phyloP scores from a whole-genome alignment of 2,888 invertebrate species.

The Glyphotaelius pellucidus region DNA sequence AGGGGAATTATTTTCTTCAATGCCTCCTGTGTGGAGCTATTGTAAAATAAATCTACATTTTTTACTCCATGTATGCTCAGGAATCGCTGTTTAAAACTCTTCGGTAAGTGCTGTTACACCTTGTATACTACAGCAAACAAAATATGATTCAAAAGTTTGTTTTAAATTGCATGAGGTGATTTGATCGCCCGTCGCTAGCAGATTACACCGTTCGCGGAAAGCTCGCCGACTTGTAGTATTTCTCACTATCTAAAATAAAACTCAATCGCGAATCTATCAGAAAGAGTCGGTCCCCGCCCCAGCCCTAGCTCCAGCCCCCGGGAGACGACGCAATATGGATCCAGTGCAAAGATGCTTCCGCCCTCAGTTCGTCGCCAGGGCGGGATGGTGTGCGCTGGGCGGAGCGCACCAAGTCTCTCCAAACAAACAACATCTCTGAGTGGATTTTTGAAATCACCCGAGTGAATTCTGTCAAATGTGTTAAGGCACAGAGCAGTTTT shows the following conservation, averaged over 20 bases:
- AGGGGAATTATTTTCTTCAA: too few species aligned
- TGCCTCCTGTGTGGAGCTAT: too few species aligned
- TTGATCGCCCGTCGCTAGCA: background rate
- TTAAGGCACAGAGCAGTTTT: background rate
- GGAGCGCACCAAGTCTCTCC: background rate
- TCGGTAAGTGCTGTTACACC: too few species aligned
- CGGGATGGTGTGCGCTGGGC: background rate
- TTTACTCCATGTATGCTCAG: too few species aligned
- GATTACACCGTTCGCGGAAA: background rate
- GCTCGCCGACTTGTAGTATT: background rate
- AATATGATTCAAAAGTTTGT: background rate
- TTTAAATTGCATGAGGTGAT: background rate
- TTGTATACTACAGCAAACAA: background rate
- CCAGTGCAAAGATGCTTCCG: background rate
- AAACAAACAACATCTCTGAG: constrained; percentile 7
- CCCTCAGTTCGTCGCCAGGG: too few species aligned
- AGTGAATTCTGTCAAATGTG: constrained; percentile 38
- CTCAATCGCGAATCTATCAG: constrained; percentile 2
- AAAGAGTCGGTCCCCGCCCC: background rate
- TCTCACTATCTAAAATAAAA: background rate
- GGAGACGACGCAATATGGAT: background rate
- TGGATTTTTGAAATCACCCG: constrained; percentile 3
- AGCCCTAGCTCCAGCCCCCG: background rate
- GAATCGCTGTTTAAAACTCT: too few species aligned
- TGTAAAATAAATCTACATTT: too few species aligned